Conservation (phyloP, 1,140 invertebrate genomes). For the Hycleus phaleratus region DNA sequence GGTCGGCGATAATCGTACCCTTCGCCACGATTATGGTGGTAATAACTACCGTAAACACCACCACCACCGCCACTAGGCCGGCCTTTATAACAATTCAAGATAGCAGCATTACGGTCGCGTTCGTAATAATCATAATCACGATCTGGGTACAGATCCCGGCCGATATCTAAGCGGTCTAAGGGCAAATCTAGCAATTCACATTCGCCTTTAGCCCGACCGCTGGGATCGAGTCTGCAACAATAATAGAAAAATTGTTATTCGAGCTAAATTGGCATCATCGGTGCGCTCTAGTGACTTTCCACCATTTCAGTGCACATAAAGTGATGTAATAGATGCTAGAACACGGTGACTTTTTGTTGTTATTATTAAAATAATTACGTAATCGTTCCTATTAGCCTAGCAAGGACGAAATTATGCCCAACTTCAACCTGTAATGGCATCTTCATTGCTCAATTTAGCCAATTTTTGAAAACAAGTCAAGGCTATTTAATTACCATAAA, state of each 20-base stretch:
- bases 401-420: not conserved
- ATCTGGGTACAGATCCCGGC: slow-evolving; percentile 56
- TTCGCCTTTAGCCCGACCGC: slow-evolving; percentile 54
- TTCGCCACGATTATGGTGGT: not conserved
- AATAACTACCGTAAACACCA: not conserved
- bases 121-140: slow-evolving; percentile 71
- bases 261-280: slow-evolving; percentile 1
- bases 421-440: not conserved
- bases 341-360: not conserved
- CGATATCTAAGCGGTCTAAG: slow-evolving; percentile 54
- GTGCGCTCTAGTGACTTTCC: slow-evolving; percentile 3
- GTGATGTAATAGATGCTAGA: not conserved
- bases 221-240: slow-evolving; percentile 51
- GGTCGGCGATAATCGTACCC: not conserved
- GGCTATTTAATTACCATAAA: not conserved
- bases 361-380: not conserved
- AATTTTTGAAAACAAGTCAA: not conserved
- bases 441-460: not conserved
- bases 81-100: slow-evolving; percentile 37
- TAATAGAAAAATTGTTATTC: not conserved
- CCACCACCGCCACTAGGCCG: not conserved
- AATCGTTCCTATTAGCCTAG: not conserved
- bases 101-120: slow-evolving; percentile 51
- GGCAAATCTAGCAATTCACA: slow-evolving; percentile 67
- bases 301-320: slow-evolving; percentile 10